phyloP scores from a whole-genome alignment of 2,797 vertebrate species.

The Merluccius polli region DNA sequence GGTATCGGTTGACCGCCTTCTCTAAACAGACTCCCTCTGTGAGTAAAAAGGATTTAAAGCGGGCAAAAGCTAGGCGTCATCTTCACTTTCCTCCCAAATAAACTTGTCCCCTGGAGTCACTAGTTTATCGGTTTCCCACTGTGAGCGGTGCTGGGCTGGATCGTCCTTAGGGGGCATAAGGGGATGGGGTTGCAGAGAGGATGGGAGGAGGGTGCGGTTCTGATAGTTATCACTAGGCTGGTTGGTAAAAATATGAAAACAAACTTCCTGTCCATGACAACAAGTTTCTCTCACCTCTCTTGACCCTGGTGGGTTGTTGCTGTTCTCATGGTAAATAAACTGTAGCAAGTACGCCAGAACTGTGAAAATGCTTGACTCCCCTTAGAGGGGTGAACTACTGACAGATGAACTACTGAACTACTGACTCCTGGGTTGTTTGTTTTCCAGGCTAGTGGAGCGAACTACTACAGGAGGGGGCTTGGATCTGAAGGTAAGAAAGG shows the following conservation, averaged over 20 bases:
- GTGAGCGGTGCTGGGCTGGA: constrained; percentile 42
- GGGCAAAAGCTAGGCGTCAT: constrained; percentile 23
- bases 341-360: neutral
- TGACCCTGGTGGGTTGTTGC: constrained; percentile 29
- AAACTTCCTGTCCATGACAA: constrained; percentile 37
- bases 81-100: constrained; percentile 40
- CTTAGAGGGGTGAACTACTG: neutral
- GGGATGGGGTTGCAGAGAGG: too few relatives aligned
- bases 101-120: constrained; percentile 35
- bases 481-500: constrained; percentile 26
- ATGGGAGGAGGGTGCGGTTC: constrained; percentile 33
- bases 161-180: constrained; percentile 21
- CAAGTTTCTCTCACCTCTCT: constrained; percentile 32
- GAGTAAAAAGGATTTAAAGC: constrained; percentile 19
- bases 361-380: neutral
- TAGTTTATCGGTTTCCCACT: constrained; percentile 37
- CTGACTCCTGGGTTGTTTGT: neutral
- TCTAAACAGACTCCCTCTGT: constrained; percentile 9
- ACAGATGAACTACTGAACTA: neutral
- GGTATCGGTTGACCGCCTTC: neutral
- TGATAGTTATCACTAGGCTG: constrained; percentile 45
- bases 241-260: constrained; percentile 30
- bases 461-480: constrained; percentile 15
- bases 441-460: constrained; percentile 1
- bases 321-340: constrained; percentile 23